phyloP scores from a whole-genome alignment of 2,797 vertebrate genomes.

The Coccyzus lansbergi region DNA sequence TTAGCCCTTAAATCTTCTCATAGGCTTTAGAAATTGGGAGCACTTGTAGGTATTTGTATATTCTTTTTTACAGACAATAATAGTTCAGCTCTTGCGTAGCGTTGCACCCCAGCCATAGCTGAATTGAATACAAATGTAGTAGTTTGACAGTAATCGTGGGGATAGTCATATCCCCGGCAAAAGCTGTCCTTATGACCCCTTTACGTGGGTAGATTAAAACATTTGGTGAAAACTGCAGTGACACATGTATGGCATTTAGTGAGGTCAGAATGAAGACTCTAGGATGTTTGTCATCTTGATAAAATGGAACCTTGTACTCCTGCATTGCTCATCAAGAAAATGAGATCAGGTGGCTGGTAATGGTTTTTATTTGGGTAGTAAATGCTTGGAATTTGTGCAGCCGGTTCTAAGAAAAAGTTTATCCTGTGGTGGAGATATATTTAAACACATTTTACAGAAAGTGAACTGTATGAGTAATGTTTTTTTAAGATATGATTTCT shows the following conservation, averaged over 20 bases:
- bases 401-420: neutral
- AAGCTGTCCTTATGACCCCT: neutral
- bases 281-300: neutral
- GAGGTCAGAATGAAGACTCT: neutral
- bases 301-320: neutral
- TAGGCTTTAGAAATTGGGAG: neutral
- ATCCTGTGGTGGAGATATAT: neutral
- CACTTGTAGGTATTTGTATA: accelerated
- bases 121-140: neutral
- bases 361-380: neutral
- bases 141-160: neutral
- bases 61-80: neutral
- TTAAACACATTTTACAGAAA: neutral
- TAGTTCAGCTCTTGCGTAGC: neutral
- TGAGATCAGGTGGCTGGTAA: neutral
- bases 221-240: neutral
- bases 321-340: neutral
- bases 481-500: neutral
- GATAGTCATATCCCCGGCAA: neutral
- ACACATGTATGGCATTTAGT: neutral
- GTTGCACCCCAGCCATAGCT: neutral
- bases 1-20: constrained; percentile 5
- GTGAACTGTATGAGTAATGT: neutral
- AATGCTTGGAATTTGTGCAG: neutral
- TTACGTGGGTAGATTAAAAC: neutral